These are phyloP conservation scores for Acleris sparsana DNA, from an alignment of 2,888 invertebrate species.

Conservation along the genomic window DNA sequence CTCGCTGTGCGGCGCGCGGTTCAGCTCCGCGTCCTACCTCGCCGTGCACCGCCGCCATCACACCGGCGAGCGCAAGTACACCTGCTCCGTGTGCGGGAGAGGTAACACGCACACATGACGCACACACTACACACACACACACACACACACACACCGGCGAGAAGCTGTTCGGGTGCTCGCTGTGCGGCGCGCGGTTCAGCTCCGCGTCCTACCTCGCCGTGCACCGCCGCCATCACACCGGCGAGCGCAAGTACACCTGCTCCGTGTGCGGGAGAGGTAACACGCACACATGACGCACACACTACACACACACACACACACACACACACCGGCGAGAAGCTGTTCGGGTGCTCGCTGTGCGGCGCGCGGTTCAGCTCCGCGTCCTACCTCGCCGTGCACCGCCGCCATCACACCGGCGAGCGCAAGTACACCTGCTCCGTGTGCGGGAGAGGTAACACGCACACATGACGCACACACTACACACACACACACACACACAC, in stretches of 20 bases:
- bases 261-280: constrained; percentile 68
- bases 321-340: constrained; percentile 77
- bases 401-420: constrained; percentile 70
- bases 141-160: constrained; percentile 79
- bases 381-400: constrained; percentile 72
- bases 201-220: constrained; percentile 74
- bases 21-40: constrained; percentile 73
- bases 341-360: constrained; percentile 71
- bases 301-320: too few relatives aligned
- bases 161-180: constrained; percentile 71
- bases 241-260: constrained; percentile 68
- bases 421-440: constrained; percentile 63
- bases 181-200: constrained; percentile 71
- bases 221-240: constrained; percentile 70
- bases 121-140: neutral
- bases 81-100: constrained; percentile 68
- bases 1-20: constrained; percentile 65
- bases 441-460: constrained; percentile 65
- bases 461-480: neutral
- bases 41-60: constrained; percentile 74
- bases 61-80: constrained; percentile 66
- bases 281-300: neutral
- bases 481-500: too few relatives aligned
- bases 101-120: constrained; percentile 45
- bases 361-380: constrained; percentile 73